Evolutionary conservation across 92 coral and sea anemone species (phyloP).

Genomic region (Porites lobata): DNA sequence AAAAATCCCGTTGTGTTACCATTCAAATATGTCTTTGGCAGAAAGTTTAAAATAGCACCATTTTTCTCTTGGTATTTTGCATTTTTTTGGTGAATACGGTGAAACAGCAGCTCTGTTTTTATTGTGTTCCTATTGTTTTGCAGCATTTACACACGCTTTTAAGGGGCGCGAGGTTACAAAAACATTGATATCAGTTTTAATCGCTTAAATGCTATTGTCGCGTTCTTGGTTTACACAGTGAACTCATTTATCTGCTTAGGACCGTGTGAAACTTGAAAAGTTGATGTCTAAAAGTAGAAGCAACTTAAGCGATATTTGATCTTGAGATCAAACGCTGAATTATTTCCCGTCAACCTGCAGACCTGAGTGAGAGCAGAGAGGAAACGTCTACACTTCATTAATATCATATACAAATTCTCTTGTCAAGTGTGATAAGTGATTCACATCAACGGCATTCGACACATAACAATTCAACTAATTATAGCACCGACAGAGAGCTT

Average conservation of each 20-base stretch:
- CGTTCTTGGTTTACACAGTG: slow-evolving; percentile 27
- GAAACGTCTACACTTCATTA: slow-evolving; percentile 57
- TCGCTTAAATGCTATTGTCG: slow-evolving; percentile 38
- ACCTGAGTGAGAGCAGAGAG: slow-evolving; percentile 14
- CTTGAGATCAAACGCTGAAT: slow-evolving; percentile 10
- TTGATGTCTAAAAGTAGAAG: slow-evolving; percentile 13
- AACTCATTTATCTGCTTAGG: slow-evolving; percentile 18
- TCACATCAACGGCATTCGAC: slow-evolving; percentile 48
- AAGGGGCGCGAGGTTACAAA: slow-evolving; percentile 47
- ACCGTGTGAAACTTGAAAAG: slow-evolving; percentile 33
- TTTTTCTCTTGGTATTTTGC: no score
- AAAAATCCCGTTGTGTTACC: no score
- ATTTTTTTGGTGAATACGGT: not conserved
- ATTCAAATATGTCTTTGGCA: no score
- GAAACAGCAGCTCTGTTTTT: not conserved
- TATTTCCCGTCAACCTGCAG: not conserved
- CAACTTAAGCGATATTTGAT: slow-evolving; percentile 10
- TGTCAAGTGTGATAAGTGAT: slow-evolving; percentile 59
- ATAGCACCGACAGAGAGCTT: not conserved
- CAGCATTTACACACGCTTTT: not conserved
- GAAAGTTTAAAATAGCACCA: not conserved
- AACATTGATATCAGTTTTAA: slow-evolving; percentile 29
- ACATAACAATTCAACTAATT: slow-evolving; percentile 40
- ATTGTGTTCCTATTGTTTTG: slow-evolving; percentile 10
- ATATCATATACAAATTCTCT: slow-evolving; percentile 49